These are phyloP conservation scores for Linnaemya vulpina DNA, from an alignment of 2,888 invertebrate species.

Conservation along the genomic window DNA sequence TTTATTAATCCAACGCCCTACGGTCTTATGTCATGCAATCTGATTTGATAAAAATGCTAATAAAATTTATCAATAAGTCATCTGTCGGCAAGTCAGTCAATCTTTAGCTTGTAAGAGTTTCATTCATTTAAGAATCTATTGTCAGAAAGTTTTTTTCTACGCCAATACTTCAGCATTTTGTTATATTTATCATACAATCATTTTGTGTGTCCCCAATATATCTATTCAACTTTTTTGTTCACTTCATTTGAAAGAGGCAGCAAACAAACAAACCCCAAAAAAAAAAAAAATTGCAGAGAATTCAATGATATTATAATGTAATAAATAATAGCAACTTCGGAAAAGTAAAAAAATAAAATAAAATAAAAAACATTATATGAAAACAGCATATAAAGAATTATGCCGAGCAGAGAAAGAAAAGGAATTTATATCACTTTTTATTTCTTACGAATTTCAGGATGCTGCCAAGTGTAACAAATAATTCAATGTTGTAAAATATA, in stretches of 20 bases:
- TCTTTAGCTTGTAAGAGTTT: slow-evolving; percentile 10
- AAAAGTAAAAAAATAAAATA: not conserved
- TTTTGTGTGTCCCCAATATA: slow-evolving; percentile 41
- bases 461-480: slow-evolving; percentile 54
- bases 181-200: slow-evolving; percentile 7
- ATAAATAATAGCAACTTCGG: slow-evolving; percentile 47
- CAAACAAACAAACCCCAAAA: slow-evolving; percentile 30
- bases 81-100: not conserved
- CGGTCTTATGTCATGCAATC: not conserved
- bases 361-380: not conserved
- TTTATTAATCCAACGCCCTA: slow-evolving; percentile 8
- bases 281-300: slow-evolving; percentile 12
- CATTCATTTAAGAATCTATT: not conserved
- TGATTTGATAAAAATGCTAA: not conserved
- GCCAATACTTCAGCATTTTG: not conserved
- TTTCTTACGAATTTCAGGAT: slow-evolving; percentile 15
- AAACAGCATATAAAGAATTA: not conserved
- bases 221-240: slow-evolving; percentile 22
- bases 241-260: slow-evolving; percentile 36
- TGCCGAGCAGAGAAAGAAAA: slow-evolving; percentile 6
- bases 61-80: not conserved
- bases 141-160: slow-evolving; percentile 3
- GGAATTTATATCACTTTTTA: not conserved
- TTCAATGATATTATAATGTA: slow-evolving; percentile 42
- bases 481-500: slow-evolving; percentile 6